phyloP scores from a whole-genome alignment of 2,113 vertebrate species.

The Leucopsar rothschildi region DNA sequence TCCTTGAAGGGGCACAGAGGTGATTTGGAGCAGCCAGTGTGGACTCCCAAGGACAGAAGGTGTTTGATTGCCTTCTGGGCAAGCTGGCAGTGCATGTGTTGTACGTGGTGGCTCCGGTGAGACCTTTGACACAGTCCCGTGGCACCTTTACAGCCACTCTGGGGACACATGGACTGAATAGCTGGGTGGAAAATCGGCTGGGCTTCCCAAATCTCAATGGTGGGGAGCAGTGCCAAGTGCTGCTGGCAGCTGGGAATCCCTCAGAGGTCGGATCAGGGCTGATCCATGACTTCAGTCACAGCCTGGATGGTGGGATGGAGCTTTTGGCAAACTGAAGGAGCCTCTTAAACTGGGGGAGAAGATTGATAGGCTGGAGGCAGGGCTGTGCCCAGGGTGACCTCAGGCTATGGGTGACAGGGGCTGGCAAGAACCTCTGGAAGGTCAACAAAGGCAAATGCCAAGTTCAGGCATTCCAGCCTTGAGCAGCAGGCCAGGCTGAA shows the following conservation, averaged over 20 bases:
- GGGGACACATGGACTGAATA: neutral
- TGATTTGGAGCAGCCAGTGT: neutral
- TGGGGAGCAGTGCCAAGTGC: neutral
- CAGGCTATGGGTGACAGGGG: neutral
- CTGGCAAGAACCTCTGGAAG: neutral
- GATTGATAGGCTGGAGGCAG: neutral
- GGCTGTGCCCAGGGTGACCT: neutral
- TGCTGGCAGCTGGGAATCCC: neutral
- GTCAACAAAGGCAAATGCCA: neutral
- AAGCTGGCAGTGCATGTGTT: fast-evolving
- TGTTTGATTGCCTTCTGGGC: neutral
- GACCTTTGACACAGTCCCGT: neutral
- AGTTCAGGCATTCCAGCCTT: neutral
- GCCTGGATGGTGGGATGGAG: neutral
- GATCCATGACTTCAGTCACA: neutral
- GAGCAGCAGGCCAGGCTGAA: neutral
- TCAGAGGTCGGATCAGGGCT: neutral
- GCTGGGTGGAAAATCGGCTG: neutral
- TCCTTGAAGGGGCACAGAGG: neutral
- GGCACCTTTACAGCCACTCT: fast-evolving
- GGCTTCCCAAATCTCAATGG: neutral
- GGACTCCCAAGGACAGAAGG: neutral
- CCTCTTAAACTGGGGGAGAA: neutral
- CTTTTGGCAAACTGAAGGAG: neutral
- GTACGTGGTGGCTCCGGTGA: neutral